Evolutionary conservation across 2,797 vertebrate species (phyloP), one percentile per base, ranked within the genome.

Genomic region (Myioborus melanocephalus): DNA sequence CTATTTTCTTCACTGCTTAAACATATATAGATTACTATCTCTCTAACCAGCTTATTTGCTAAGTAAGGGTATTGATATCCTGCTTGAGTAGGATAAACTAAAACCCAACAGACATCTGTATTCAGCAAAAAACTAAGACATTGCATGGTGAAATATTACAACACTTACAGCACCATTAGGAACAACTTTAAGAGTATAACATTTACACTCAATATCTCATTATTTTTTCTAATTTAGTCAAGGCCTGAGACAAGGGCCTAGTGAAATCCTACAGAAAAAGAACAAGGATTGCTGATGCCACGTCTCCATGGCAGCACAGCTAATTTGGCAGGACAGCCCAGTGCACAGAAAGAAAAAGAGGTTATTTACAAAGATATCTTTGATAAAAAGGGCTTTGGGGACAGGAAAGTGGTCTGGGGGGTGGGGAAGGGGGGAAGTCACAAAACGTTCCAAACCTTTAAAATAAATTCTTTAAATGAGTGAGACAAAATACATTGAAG

Each of bases 301-400:
- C 5, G 82, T 97, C 97, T 96, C 97, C 97, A 97, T 97, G 96
- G 97, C 79, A 97, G 97, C 96, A 83, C 89, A 83, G 97, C 95
- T 97, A 96, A 97, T 97, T 97, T 97, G 97, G 96, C 97, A 97
- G 94, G 95, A 97, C 94, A 95, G 91, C 92, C 90, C 91, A 95
- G 86, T 11, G 18, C 82, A 86, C 81, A 95, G 92, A 94, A 96
- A 95, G 90, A 93, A 96, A 95, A 95, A 96, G 95, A 94, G 89
- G 93, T 94, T 97, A 96, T 95, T 97, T 96, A 97, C 97, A 96
- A 97, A 97, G 96, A 95, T 97, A 97, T 96, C 96, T 97, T 97
- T 97, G 94, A 97, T 96, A 90, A 92, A 95, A 72, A 59, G 83
- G 75, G 63, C 69, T 95, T 95, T 81, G 70, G 87, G 41, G 57